These are phyloP conservation scores for Diachasmimorpha longicaudata DNA, from an alignment of 1,140 invertebrate species.

Conservation along the genomic window DNA sequence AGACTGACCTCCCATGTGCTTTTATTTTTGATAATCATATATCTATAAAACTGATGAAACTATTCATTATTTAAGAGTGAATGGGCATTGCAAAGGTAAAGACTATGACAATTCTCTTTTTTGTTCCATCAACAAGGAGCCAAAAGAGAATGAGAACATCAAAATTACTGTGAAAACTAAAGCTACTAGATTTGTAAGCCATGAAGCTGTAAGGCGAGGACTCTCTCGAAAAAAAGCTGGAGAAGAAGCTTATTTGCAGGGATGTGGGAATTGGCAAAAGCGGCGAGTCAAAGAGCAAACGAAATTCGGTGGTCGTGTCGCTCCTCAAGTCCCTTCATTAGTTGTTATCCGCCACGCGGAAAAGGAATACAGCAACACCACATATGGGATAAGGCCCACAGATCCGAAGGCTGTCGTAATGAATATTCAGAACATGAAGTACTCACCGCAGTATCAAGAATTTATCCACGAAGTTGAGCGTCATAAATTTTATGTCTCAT, in stretches of 20 bases:
- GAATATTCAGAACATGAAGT: not conserved
- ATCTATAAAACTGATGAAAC: not conserved
- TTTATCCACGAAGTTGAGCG: not conserved
- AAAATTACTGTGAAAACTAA: constrained; percentile 2
- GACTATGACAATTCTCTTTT: not conserved
- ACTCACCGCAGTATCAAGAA: not conserved
- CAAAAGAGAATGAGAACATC: not conserved
- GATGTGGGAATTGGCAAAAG: not conserved
- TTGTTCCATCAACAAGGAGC: not conserved
- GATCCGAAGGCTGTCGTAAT: not conserved
- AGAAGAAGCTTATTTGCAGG: not conserved
- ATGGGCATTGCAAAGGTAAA: constrained; percentile 6
- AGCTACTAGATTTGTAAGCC: not conserved
- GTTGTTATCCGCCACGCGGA: constrained; percentile 9
- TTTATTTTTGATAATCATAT: not conserved
- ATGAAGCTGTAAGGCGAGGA: constrained; percentile 9
- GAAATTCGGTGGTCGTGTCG: not conserved
- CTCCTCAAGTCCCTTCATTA: not conserved
- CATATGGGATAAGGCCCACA: not conserved
- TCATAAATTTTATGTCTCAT: not conserved
- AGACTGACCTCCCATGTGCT: not conserved
- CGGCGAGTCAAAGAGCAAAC: not conserved
- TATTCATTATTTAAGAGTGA: not conserved
- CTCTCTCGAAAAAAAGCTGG: not conserved
- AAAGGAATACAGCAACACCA: not conserved